Evolutionary conservation across 2,797 vertebrate species (phyloP), one percentile per base, ranked within the genome.

Genomic region (Chelidonichthys spinosus): DNA sequence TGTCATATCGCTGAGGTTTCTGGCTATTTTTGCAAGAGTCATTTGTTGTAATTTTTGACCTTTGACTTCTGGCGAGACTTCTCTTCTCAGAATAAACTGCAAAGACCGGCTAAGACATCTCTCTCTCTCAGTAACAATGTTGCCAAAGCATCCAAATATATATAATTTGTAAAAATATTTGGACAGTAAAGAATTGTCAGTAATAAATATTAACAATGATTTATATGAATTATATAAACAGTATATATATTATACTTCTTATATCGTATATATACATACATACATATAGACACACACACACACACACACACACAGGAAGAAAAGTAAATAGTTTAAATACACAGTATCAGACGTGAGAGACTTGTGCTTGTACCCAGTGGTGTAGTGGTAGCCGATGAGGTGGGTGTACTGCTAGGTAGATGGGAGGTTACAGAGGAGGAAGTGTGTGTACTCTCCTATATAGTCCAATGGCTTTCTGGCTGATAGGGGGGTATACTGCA

Each of bases 61-160:
- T 78, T 75, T 85, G 61, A 54, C 86, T 50, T 68, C 39, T 52
- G 39, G 77, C 54, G 39, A 42, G 64, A 18, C 54, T 69, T 69
- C 39, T 59, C n/a, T 42, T 56, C 40, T 56, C 49, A 62, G 53
- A 85, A 79, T 40, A 49, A 76, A 46, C 25, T 63, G 36, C 15
- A 53, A 55, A 10, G 54, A 62, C 55, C 71, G 70, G 47, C 69
- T 67, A 63, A 72, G 74, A 67, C 59, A 42, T 6, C 13, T 10
- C 60, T 56, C 32, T 25, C 25, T 25, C 25, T 25, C 25, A 25
- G 25, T 25, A 25, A 25, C 25, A 25, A 25, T 25, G 25, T 25
- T 25, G 25, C 25, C 25, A 25, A 25, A 25, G 25, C 25, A 25
- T 25, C 25, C 1, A 25, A 25, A 25, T 25, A 25, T 25, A 25